phyloP scores from a whole-genome alignment of 2,888 invertebrate species.

The Lithophane socia region DNA sequence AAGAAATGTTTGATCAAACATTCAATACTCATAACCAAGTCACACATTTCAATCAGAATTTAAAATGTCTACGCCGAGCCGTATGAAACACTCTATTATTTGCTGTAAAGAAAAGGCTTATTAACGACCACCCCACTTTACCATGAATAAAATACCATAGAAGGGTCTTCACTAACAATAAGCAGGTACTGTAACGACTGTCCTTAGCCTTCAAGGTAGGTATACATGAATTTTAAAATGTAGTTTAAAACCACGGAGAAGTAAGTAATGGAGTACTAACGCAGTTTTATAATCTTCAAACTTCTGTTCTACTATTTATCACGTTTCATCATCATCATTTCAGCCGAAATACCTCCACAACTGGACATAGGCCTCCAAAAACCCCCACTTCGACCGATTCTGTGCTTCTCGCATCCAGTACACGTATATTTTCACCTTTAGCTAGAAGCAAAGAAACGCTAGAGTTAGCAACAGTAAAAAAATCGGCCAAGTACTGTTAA shows the following conservation, averaged over 20 bases:
- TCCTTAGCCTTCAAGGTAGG: background rate
- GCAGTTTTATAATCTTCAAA: background rate
- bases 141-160: constrained; percentile 29
- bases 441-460: too few relatives aligned
- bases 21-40: background rate
- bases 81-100: background rate
- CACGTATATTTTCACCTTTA: too few relatives aligned
- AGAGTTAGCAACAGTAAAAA: too few relatives aligned
- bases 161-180: constrained; percentile 18
- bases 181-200: constrained; percentile 5
- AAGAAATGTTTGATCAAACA: background rate
- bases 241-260: background rate
- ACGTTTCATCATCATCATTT: too few relatives aligned
- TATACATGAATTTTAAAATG: constrained; percentile 12
- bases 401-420: too few relatives aligned
- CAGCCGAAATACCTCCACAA: too few relatives aligned
- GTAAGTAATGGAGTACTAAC: background rate
- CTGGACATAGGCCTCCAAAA: too few relatives aligned
- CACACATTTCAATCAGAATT: constrained; percentile 6
- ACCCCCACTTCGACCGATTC: too few relatives aligned
- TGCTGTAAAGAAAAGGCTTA: background rate
- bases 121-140: too few relatives aligned
- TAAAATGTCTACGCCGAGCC: background rate
- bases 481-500: too few relatives aligned
- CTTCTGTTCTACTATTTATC: too few relatives aligned